phyloP scores from a whole-genome alignment of 2,888 invertebrate species.

The Blera fallax region DNA sequence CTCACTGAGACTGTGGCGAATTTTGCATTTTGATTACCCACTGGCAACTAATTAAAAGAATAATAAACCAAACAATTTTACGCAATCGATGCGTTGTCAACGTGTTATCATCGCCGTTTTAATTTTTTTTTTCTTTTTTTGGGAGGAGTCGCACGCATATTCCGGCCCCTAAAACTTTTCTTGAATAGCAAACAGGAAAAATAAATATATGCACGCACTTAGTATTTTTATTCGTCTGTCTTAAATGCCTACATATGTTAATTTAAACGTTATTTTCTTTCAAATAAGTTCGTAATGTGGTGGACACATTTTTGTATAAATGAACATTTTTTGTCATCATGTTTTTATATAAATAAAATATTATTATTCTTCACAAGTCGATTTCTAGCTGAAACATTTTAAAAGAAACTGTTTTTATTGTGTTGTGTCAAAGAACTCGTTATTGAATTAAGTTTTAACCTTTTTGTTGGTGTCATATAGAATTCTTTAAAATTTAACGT shows the following conservation, averaged over 20 bases:
- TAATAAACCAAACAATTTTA: conserved; percentile 18
- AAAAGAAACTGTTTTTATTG: no score
- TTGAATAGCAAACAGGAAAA: conserved; percentile 18
- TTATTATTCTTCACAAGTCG: neutral
- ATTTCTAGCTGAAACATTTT: no score
- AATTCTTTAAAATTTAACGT: no score
- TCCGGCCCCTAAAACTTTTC: conserved; percentile 6
- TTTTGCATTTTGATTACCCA: conserved; percentile 65
- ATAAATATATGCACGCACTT: conserved; percentile 16
- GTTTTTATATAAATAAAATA: neutral
- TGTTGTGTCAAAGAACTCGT: no score
- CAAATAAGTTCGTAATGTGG: neutral
- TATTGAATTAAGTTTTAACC: no score
- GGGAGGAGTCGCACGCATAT: conserved; percentile 9
- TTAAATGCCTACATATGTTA: conserved; percentile 16
- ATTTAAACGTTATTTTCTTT: neutral
- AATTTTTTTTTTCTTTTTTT: neutral
- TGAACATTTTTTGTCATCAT: neutral
- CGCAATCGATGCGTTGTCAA: conserved; percentile 52
- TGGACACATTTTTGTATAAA: neutral
- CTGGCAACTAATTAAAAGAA: conserved; percentile 50
- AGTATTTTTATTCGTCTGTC: neutral
- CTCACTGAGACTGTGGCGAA: conserved; percentile 5
- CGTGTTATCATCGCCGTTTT: neutral
- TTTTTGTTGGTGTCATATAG: no score